Evolutionary conservation across 2,113 vertebrate species (phyloP).

Genomic region (Caranx ignobilis): DNA sequence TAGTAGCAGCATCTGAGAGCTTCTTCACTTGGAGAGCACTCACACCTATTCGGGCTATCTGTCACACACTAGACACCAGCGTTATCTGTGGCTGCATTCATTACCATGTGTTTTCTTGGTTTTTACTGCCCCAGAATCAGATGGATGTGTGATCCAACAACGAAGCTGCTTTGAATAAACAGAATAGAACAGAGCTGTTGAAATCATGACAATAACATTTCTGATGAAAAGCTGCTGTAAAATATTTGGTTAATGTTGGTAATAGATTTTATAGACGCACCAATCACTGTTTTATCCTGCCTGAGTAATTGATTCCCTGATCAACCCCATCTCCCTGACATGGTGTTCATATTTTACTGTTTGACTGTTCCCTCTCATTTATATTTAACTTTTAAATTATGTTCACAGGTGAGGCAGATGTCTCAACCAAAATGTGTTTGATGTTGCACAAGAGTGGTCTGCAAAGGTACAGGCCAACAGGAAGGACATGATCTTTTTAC

Average conservation of each 20-base stretch:
- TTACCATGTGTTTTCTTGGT: background rate
- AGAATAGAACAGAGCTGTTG: background rate
- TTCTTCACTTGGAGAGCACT: constrained; percentile 42
- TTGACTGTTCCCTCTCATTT: background rate
- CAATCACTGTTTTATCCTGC: too few relatives aligned
- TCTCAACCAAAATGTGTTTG: background rate
- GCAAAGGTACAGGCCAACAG: background rate
- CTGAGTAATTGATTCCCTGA: too few relatives aligned
- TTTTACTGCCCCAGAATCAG: background rate
- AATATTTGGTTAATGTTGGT: background rate
- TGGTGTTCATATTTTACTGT: background rate
- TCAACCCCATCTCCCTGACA: too few relatives aligned
- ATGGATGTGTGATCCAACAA: background rate
- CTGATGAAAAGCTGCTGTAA: background rate
- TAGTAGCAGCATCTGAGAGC: constrained; percentile 27
- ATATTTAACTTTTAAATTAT: too few relatives aligned
- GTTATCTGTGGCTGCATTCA: background rate
- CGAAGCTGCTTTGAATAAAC: background rate
- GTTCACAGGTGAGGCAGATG: background rate
- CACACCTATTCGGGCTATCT: background rate
- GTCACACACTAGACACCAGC: background rate
- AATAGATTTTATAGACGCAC: too few relatives aligned
- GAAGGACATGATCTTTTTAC: background rate
- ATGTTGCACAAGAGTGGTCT: too few relatives aligned
- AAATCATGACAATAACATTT: too few relatives aligned